phyloP scores from a whole-genome alignment of 1,140 invertebrate species.

The Drosophila parabipectinata region DNA sequence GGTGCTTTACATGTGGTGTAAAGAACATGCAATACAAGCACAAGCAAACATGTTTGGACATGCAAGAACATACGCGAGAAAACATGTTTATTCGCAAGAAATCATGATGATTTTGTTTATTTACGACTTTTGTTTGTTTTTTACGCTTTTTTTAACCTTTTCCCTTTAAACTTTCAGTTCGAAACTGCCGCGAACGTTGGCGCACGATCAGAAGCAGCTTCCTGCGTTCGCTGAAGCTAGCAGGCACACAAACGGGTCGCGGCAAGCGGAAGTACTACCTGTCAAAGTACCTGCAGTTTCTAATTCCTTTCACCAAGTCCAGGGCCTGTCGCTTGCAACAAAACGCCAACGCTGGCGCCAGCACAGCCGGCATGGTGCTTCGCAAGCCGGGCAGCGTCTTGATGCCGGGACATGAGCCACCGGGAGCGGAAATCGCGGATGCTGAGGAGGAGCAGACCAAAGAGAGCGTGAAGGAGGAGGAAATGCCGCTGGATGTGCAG shows the following conservation, averaged over 20 bases:
- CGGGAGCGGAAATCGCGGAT: conserved; percentile 29
- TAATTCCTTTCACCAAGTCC: conserved; percentile 78
- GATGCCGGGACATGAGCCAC: conserved; percentile 22
- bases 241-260: conserved; percentile 73
- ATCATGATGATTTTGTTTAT: not conserved
- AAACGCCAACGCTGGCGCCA: not conserved
- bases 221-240: conserved; percentile 72
- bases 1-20: not conserved
- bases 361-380: conserved; percentile 45
- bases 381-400: conserved; percentile 46
- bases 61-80: too few species aligned
- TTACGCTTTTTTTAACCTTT: not conserved
- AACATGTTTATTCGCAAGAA: too few species aligned
- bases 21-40: too few species aligned
- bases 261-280: conserved; percentile 81
- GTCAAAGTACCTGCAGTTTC: conserved; percentile 78
- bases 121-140: not conserved
- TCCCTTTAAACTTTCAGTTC: conserved; percentile 46
- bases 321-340: conserved; percentile 52
- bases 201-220: conserved; percentile 80
- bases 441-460: conserved; percentile 17
- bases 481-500: conserved; percentile 48
- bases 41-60: too few species aligned
- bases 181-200: conserved; percentile 77
- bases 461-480: conserved; percentile 36